Conservation (phyloP, 1,140 invertebrate genomes). For the Bactericera cockerelli region DNA sequence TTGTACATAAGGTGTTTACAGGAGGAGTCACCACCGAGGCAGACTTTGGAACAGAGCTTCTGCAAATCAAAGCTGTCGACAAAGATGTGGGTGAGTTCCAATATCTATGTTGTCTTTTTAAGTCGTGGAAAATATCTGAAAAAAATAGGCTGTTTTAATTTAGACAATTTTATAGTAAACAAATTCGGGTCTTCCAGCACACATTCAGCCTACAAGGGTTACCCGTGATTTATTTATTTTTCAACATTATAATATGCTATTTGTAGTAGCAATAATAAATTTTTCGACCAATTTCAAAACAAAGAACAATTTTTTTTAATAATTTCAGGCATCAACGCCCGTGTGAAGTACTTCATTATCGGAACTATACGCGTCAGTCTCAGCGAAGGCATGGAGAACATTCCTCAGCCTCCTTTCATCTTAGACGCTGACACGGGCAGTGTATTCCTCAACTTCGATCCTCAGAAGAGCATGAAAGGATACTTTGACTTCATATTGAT, state of each 20-base stretch:
- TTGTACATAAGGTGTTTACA: constrained; percentile 64
- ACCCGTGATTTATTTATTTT: no score
- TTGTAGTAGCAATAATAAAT: no score
- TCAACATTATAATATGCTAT: no score
- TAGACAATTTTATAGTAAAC: no score
- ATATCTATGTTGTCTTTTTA: no score
- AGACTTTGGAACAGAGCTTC: constrained; percentile 76
- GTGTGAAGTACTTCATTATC: constrained; percentile 59
- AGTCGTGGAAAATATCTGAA: no score
- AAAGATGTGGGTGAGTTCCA: constrained; percentile 1
- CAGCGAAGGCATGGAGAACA: constrained; percentile 68
- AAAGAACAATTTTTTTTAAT: no score
- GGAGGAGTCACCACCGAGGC: constrained; percentile 85
- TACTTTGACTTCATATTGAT: constrained; percentile 83
- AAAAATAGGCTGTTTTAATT: no score
- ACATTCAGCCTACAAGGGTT: no score
- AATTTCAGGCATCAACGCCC: constrained; percentile 44
- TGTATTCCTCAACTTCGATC: constrained; percentile 82
- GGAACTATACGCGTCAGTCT: constrained; percentile 64
- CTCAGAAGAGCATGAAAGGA: constrained; percentile 90
- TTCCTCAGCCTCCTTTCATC: constrained; percentile 59
- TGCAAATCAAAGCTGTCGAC: constrained; percentile 52
- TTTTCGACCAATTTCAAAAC: no score
- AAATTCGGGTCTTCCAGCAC: no score
- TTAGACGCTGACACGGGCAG: constrained; percentile 64